Evolutionary conservation across 2,888 invertebrate genomes (phyloP).

Genomic region (Gymnosoma rotundatum): DNA sequence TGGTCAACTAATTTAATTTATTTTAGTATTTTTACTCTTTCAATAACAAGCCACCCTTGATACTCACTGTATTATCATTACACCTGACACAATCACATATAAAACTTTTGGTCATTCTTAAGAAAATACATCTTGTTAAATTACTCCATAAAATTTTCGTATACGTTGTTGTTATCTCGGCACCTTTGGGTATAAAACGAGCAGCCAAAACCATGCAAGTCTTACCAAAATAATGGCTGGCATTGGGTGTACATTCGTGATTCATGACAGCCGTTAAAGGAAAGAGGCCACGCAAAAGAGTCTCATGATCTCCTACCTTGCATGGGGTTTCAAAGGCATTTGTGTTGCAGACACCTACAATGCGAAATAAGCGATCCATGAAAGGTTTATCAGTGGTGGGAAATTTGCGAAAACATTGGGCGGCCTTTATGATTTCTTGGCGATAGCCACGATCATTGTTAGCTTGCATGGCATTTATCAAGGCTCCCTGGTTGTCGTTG

Average conservation of each 20-base stretch:
- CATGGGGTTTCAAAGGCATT: constrained; percentile 82
- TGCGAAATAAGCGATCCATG: constrained; percentile 78
- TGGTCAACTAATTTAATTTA: constrained; percentile 49
- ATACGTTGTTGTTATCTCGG: constrained; percentile 87
- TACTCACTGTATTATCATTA: constrained; percentile 86
- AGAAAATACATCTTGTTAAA: constrained; percentile 85
- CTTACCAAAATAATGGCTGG: constrained; percentile 86
- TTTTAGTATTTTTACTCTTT: background rate
- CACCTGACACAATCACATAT: constrained; percentile 87
- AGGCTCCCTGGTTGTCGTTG: constrained; percentile 76
- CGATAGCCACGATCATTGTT: constrained; percentile 79
- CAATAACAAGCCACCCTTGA: constrained; percentile 1
- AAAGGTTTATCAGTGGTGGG: constrained; percentile 79
- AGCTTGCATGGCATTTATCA: constrained; percentile 81
- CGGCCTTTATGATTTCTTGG: constrained; percentile 79
- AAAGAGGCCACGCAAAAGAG: constrained; percentile 86
- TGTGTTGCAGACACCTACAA: constrained; percentile 81
- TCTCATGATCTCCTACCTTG: constrained; percentile 77
- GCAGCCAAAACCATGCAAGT: constrained; percentile 85
- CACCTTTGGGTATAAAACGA: constrained; percentile 85
- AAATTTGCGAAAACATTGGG: constrained; percentile 80
- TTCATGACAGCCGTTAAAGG: constrained; percentile 87
- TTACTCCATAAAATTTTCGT: constrained; percentile 89
- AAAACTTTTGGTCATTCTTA: constrained; percentile 87
- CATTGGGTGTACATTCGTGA: constrained; percentile 89